A percentile compares a stretch with the other conserved stretches of the same genome.
These are phyloP conservation scores for Drosophila kokeensis DNA, from an alignment of 2,888 invertebrate genomes.

Conservation along the genomic window DNA sequence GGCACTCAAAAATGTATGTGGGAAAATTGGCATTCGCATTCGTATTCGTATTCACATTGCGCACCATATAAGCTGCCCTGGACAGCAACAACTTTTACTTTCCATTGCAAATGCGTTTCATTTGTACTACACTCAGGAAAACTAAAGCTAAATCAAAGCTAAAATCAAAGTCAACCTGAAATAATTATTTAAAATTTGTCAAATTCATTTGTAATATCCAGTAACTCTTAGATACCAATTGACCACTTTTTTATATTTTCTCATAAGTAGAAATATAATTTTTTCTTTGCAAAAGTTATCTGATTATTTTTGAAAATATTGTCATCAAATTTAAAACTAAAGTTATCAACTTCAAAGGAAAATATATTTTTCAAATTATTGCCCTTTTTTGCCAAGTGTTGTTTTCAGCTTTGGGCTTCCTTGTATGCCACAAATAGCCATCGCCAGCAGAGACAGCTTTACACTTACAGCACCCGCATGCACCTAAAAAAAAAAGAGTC, in stretches of 20 bases:
- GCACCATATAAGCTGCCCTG: constrained; percentile 72
- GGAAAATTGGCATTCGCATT: constrained; percentile 75
- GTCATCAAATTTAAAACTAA: neutral
- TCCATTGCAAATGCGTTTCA: constrained; percentile 68
- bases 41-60: constrained; percentile 62
- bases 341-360: neutral
- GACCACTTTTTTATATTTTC: neutral
- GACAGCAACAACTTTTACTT: constrained; percentile 76
- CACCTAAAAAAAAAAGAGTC: constrained; percentile 65
- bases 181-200: neutral
- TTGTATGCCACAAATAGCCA: constrained; percentile 59
- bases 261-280: neutral
- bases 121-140: constrained; percentile 24
- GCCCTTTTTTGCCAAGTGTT: constrained; percentile 12
- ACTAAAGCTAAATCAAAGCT: neutral
- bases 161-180: neutral
- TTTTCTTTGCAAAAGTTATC: neutral
- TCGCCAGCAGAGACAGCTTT: constrained; percentile 34
- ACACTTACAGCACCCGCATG: constrained; percentile 69
- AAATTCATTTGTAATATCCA: neutral
- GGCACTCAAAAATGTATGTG: constrained; percentile 69
- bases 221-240: neutral
- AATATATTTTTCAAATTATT: neutral
- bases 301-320: neutral
- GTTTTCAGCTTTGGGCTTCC: constrained; percentile 53